These are phyloP conservation scores for Drosophila algonquin DNA, from an alignment of 2,888 invertebrate species.

Conservation along the genomic window DNA sequence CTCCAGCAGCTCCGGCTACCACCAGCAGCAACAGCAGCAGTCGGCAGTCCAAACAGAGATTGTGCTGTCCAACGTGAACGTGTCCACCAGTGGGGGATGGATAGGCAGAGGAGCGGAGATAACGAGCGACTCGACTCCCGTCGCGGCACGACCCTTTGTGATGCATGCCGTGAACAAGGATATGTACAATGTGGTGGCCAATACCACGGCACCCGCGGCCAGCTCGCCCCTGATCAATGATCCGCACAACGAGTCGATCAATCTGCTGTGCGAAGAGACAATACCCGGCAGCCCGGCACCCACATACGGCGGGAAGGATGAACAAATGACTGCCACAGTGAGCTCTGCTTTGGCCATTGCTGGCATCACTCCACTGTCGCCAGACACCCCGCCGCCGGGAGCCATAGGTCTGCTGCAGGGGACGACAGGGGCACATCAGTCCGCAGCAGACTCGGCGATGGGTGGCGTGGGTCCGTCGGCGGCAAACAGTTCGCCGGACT, in stretches of 20 bases:
- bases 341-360: conserved; percentile 18
- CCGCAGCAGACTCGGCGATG: background rate
- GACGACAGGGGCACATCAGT: conserved; percentile 7
- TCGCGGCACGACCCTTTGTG: conserved; percentile 46
- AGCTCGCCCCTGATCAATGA: conserved; percentile 63
- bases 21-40: conserved; percentile 13
- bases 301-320: conserved; percentile 81
- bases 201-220: conserved; percentile 49
- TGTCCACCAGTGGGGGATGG: conserved; percentile 9
- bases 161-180: conserved; percentile 49
- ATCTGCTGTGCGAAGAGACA: conserved; percentile 93
- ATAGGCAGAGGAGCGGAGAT: background rate
- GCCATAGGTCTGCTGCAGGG: background rate
- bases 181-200: conserved; percentile 34
- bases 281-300: conserved; percentile 95
- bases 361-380: conserved; percentile 39
- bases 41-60: background rate
- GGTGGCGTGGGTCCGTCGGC: conserved; percentile 28
- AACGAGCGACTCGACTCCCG: conserved; percentile 1
- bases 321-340: conserved; percentile 16
- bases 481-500: conserved; percentile 82
- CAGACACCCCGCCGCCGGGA: conserved; percentile 38
- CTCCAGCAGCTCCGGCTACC: background rate
- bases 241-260: conserved; percentile 87
- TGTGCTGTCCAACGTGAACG: conserved; percentile 4